Percentiles rank a stretch among this genome's conserved stretches.
Evolutionary conservation across 2,888 invertebrate genomes (phyloP).

Genomic region (Marronus borbonicus): DNA sequence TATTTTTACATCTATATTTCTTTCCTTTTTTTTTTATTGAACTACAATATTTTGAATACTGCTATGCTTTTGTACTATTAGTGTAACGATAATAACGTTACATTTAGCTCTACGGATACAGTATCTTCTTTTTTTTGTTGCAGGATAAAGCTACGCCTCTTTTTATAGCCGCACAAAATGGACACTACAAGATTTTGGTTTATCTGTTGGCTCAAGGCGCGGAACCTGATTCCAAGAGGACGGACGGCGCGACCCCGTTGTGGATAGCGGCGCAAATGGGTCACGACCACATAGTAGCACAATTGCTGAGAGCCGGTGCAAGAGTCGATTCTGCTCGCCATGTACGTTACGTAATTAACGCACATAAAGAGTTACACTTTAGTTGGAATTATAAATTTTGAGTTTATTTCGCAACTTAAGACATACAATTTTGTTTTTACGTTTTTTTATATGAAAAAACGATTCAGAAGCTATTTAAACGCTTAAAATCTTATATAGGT

Average conservation of each 20-base stretch:
- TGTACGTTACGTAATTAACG: slow-evolving; percentile 74
- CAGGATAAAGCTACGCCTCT: slow-evolving; percentile 94
- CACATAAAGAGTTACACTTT: background rate
- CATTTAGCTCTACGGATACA: too few species aligned
- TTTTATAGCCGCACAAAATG: slow-evolving; percentile 95
- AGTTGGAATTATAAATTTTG: too few species aligned
- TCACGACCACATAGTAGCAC: slow-evolving; percentile 85
- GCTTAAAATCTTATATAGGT: too few species aligned
- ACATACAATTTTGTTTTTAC: too few species aligned
- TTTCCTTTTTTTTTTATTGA: too few species aligned
- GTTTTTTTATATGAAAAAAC: too few species aligned
- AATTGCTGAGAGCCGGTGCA: slow-evolving; percentile 85
- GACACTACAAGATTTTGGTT: slow-evolving; percentile 86
- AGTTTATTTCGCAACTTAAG: too few species aligned
- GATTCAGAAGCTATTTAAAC: too few species aligned
- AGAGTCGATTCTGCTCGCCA: slow-evolving; percentile 85
- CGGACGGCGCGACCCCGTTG: slow-evolving; percentile 90
- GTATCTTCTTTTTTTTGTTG: slow-evolving; percentile 52
- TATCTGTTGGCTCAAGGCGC: slow-evolving; percentile 84
- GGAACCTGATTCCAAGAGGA: slow-evolving; percentile 80
- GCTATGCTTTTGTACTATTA: too few species aligned
- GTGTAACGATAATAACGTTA: too few species aligned
- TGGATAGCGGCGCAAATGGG: slow-evolving; percentile 98
- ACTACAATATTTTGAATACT: too few species aligned
- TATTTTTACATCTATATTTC: too few species aligned